Conservation (phyloP, 2,888 invertebrate genomes). For the Tineola bisselliella region DNA sequence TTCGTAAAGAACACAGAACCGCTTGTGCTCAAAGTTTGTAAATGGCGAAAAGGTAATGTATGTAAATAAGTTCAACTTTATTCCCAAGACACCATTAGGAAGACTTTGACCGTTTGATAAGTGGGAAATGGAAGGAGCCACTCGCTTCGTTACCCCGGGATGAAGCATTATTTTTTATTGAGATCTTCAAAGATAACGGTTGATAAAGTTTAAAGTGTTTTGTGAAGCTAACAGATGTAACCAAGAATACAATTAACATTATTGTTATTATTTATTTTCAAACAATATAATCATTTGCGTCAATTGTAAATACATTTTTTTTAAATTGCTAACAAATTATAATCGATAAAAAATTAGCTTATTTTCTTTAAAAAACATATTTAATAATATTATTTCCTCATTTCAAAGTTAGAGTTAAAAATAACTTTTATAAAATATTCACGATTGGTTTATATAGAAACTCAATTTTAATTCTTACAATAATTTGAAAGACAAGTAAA, state of each 20-base stretch:
- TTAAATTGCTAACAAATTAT: too few species aligned
- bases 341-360: too few species aligned
- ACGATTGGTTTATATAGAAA: too few species aligned
- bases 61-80: slow-evolving; percentile 57
- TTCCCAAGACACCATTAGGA: slow-evolving; percentile 45
- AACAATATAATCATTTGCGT: too few species aligned
- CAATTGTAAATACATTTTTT: too few species aligned
- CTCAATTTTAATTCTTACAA: too few species aligned
- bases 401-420: too few species aligned
- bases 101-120: slow-evolving; percentile 58
- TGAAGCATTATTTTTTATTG: slow-evolving; percentile 11
- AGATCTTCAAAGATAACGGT: slow-evolving; percentile 5
- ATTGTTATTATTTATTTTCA: too few species aligned
- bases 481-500: too few species aligned
- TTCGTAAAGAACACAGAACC: slow-evolving; percentile 24
- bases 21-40: slow-evolving; percentile 18
- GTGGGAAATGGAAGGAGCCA: slow-evolving; percentile 18
- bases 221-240: background rate
- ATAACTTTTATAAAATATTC: too few species aligned
- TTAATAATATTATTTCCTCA: too few species aligned
- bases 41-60: slow-evolving; percentile 46
- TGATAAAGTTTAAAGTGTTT: background rate
- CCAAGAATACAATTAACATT: background rate
- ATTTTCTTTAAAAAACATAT: too few species aligned
- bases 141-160: background rate